Percentiles rank a stretch among this genome's conserved stretches.
Evolutionary conservation across 2,888 invertebrate genomes (phyloP).

Genomic region (Dyspetes luteomarginatus): DNA sequence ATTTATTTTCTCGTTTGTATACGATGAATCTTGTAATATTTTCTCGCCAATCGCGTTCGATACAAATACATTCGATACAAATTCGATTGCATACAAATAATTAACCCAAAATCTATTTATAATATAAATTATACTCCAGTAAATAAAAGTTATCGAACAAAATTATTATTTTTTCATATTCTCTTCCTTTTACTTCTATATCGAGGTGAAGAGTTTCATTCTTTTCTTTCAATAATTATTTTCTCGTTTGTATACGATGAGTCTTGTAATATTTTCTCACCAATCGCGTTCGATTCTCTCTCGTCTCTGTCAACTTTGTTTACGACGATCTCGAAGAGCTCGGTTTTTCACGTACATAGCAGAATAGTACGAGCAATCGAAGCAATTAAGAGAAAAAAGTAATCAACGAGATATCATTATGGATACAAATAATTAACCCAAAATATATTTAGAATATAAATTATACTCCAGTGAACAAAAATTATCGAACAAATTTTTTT

Average conservation of each 20-base stretch:
- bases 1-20: constrained; percentile 18
- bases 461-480: constrained; percentile 28
- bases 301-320: constrained; percentile 36
- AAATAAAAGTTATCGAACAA: too few species aligned
- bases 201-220: too few species aligned
- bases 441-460: constrained; percentile 55
- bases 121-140: too few species aligned
- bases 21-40: not conserved
- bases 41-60: too few species aligned
- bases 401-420: constrained; percentile 49
- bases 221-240: too few species aligned
- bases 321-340: not conserved
- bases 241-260: too few species aligned
- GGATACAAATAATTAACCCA: constrained; percentile 45
- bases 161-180: too few species aligned
- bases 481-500: constrained; percentile 11
- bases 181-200: too few species aligned
- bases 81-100: not conserved
- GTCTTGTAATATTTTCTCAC: too few species aligned
- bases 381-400: constrained; percentile 47
- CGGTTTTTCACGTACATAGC: constrained; percentile 1
- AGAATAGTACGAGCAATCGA: constrained; percentile 48
- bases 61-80: not conserved
- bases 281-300: not conserved
- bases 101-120: too few species aligned